Evolutionary conservation across 2,797 vertebrate genomes (phyloP), one percentile per base, ranked within the genome.

Genomic region (Leucoraja ocellata): DNA sequence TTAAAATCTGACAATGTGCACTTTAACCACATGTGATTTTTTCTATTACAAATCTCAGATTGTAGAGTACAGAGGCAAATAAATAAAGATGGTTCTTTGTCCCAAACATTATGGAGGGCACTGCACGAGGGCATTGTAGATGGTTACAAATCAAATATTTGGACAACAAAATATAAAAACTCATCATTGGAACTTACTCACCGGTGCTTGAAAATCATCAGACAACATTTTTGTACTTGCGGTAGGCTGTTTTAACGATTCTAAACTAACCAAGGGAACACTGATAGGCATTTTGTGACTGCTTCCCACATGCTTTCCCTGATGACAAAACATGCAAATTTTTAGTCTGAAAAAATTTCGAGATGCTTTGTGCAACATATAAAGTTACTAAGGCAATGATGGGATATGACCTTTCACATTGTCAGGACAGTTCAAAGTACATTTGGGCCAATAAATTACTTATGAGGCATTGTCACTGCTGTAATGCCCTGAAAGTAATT

Each of bases 161-260:
- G 46, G 46, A 54, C 46, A 54, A 54, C 46, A 54, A 54, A 54
- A 54, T 54, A 54, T 54, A 54, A 25, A 25, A 8, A 46, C 91
- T 46, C 58, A 73, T 91, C 83, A 93, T 32, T 83, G 65, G 78
- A 94, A 83, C 63, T 91, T 65, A 46, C 65, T 96, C 96, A 96
- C 96, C 95, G 95, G 94, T 0, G 93, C 81, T 74, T 95, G 93
- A 11, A 94, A 94, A 93, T 96, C 94, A 0, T 93, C 93, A 94
- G 96, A 96, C 84, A 96, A 95, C 1, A 97, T 94, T 81, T 96
- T 94, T 11, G 95, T 95, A 18, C 95, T 63, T 0, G 94, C 93
- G 93, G 93, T 16, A 0, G 95, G 93, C 68, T 95, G 94, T 8
- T 95, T 96, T 95, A 94, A 95, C 79, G 95, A 95, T 36, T 94